phyloP scores from a whole-genome alignment of 2,888 invertebrate species.

The Plemyria rubiginata region DNA sequence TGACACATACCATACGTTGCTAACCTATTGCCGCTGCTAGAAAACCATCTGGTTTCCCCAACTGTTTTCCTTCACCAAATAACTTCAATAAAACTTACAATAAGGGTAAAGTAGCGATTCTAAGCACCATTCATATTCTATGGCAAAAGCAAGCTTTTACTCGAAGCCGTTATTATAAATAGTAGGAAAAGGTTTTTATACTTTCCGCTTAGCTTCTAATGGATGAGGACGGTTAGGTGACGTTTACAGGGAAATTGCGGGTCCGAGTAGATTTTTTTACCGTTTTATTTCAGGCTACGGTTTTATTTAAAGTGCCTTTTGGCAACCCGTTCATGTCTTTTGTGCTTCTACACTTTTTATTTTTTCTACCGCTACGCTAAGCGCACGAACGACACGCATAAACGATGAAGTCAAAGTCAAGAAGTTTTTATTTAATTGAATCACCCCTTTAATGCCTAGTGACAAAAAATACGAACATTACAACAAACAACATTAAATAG shows the following conservation, averaged over 20 bases:
- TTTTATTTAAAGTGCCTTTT: background rate
- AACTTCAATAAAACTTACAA: background rate
- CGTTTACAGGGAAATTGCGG: background rate
- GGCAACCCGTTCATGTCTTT: background rate
- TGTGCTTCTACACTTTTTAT: background rate
- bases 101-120: too few species aligned
- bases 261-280: background rate
- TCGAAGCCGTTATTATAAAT: background rate
- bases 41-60: too few species aligned
- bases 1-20: too few species aligned
- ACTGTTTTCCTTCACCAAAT: background rate
- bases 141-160: background rate
- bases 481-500: too few species aligned
- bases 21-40: too few species aligned
- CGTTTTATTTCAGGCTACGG: background rate
- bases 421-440: too few species aligned
- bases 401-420: too few species aligned
- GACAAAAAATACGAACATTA: too few species aligned
- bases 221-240: background rate
- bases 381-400: too few species aligned
- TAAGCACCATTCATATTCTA: too few species aligned
- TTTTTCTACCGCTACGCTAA: too few species aligned
- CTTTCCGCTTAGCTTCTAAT: background rate
- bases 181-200: background rate
- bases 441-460: too few species aligned